Evolutionary conservation across 2,113 vertebrate genomes (phyloP).

Genomic region (Hippoglossus stenolepis): DNA sequence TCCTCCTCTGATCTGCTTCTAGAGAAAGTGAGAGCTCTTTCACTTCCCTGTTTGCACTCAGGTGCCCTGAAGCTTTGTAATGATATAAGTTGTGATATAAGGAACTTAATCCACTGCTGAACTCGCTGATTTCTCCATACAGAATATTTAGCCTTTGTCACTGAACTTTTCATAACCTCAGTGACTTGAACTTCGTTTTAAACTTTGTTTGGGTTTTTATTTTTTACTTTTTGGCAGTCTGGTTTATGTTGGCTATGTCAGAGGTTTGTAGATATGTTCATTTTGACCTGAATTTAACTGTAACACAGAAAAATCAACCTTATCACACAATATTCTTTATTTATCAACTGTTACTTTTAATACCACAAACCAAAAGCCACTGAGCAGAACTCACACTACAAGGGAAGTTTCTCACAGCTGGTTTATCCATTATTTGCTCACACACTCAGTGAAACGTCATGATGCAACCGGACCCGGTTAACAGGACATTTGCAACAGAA

Average conservation of each 20-base stretch:
- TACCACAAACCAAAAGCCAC: background rate
- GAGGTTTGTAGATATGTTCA: background rate
- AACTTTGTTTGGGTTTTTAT: background rate
- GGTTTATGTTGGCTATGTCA: too few species aligned
- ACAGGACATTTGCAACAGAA: constrained; percentile 9
- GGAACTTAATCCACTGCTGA: constrained; percentile 18
- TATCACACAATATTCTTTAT: background rate
- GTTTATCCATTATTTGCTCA: constrained; percentile 1
- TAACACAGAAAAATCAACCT: background rate
- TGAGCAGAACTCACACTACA: background rate
- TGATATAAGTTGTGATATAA: constrained; percentile 9
- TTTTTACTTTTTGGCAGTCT: background rate
- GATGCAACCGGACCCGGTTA: constrained; percentile 6
- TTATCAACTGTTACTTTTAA: background rate
- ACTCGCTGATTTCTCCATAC: background rate
- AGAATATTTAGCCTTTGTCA: background rate
- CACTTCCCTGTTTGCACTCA: constrained; percentile 47
- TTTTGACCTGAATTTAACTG: background rate
- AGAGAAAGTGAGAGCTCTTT: constrained; percentile 55
- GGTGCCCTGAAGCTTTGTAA: constrained; percentile 20
- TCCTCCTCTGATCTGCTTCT: constrained; percentile 27
- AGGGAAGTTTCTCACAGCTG: background rate
- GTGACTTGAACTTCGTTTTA: background rate
- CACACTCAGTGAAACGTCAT: background rate
- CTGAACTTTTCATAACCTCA: background rate